These are phyloP conservation scores for Nibea albiflora DNA, from an alignment of 2,113 vertebrate genomes.

Conservation along the genomic window DNA sequence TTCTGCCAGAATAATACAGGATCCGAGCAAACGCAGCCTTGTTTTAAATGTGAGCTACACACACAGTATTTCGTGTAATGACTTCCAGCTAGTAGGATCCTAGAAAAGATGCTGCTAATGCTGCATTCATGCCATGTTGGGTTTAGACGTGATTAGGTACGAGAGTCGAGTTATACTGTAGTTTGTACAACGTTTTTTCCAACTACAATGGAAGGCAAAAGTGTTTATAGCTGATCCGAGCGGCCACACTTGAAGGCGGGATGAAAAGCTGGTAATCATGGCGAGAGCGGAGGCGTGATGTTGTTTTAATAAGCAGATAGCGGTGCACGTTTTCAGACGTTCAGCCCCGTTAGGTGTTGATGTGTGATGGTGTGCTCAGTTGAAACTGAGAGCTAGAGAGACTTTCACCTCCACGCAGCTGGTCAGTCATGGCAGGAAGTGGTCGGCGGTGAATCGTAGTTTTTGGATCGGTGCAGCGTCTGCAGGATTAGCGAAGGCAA, in stretches of 20 bases:
- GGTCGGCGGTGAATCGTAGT: too few species aligned
- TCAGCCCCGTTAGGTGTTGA: neutral
- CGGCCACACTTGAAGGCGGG: neutral
- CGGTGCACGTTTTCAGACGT: neutral
- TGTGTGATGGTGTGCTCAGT: neutral
- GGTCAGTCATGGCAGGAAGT: neutral
- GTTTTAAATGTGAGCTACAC: constrained; percentile 13
- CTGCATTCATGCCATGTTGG: neutral
- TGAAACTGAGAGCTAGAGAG: neutral
- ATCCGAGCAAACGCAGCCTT: constrained; percentile 5
- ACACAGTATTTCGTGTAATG: neutral
- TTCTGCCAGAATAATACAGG: constrained; percentile 23
- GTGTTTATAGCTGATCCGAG: neutral
- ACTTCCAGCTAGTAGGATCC: neutral
- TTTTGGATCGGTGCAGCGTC: too few species aligned
- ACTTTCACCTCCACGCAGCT: neutral
- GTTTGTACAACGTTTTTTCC: neutral
- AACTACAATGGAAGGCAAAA: neutral
- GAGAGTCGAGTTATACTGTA: too few species aligned
- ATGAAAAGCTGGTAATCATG: neutral
- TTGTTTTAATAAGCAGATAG: neutral
- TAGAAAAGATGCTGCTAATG: neutral
- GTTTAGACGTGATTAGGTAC: neutral
- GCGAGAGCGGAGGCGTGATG: too few species aligned
- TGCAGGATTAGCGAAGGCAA: too few species aligned